These are phyloP conservation scores for Coronaproctus castanopsis DNA, from an alignment of 2,888 invertebrate genomes.

Conservation along the genomic window DNA sequence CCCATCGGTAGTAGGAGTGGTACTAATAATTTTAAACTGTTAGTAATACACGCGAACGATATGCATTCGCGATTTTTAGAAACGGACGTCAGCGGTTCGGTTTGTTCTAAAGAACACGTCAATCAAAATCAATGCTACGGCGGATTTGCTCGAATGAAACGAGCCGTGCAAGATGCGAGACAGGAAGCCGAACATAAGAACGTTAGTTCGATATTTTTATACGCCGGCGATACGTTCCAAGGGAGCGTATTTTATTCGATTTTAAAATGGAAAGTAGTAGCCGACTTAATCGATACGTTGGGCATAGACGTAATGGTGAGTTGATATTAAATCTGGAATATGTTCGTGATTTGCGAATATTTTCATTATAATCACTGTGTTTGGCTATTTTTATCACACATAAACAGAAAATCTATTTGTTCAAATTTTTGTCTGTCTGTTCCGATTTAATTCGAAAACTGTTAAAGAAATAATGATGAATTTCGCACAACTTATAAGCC, in stretches of 20 bases:
- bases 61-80: conserved; percentile 51
- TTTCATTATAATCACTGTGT: too few species aligned
- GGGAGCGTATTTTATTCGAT: conserved; percentile 72
- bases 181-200: conserved; percentile 33
- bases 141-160: conserved; percentile 50
- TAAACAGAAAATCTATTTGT: too few species aligned
- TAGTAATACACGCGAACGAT: conserved; percentile 75
- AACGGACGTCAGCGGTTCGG: conserved; percentile 45
- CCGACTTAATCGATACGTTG: conserved; percentile 55
- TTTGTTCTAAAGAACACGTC: conserved; percentile 25
- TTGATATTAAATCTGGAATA: neutral
- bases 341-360: too few species aligned
- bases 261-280: conserved; percentile 58
- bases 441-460: too few species aligned
- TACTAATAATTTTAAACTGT: conserved; percentile 37
- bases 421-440: too few species aligned
- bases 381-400: too few species aligned
- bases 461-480: too few species aligned
- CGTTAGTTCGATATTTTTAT: conserved; percentile 53
- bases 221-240: conserved; percentile 81
- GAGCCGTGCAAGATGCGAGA: conserved; percentile 33
- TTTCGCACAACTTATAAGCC: too few species aligned
- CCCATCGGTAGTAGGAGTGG: too few species aligned
- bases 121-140: conserved; percentile 47
- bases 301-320: conserved; percentile 68